Percentiles rank a stretch among this genome's conserved stretches.
These are phyloP conservation scores for Rhombomys opimus DNA, from an alignment of 2,113 vertebrate species.

Conservation along the genomic window DNA sequence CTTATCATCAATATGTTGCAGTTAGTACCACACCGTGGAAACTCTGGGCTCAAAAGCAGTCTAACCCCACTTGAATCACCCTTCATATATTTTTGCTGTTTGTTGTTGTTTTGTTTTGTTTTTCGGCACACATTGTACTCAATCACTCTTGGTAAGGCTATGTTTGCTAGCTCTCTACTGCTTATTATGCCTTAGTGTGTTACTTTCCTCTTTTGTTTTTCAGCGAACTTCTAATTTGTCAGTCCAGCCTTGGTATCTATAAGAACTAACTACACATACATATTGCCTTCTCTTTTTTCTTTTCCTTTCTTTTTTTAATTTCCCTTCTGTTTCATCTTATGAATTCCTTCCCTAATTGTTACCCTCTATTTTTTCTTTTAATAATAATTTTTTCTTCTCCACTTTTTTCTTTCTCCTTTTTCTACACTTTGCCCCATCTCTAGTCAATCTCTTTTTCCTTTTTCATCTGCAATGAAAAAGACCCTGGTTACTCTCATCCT, in stretches of 20 bases:
- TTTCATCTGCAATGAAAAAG: neutral
- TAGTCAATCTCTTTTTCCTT: no score
- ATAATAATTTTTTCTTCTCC: neutral
- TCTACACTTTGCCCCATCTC: fast-evolving
- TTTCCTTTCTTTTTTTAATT: neutral
- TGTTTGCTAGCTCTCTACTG: neutral
- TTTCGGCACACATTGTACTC: neutral
- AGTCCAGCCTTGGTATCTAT: neutral
- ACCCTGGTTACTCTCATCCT: neutral
- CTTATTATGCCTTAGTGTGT: neutral
- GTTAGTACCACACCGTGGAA: neutral
- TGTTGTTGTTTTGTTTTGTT: no score
- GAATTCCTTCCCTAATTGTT: neutral
- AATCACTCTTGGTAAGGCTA: neutral
- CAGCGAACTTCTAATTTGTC: neutral
- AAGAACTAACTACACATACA: neutral
- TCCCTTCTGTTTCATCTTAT: neutral
- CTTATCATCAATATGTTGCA: neutral
- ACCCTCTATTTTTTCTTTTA: neutral
- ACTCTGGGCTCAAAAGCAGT: neutral
- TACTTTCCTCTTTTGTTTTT: fast-evolving
- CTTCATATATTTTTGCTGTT: no score
- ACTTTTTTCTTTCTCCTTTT: no score
- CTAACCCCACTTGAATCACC: no score
- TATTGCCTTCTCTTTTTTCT: neutral